These are phyloP conservation scores for Apis cerana DNA, from an alignment of 1,140 invertebrate genomes.

Conservation along the genomic window DNA sequence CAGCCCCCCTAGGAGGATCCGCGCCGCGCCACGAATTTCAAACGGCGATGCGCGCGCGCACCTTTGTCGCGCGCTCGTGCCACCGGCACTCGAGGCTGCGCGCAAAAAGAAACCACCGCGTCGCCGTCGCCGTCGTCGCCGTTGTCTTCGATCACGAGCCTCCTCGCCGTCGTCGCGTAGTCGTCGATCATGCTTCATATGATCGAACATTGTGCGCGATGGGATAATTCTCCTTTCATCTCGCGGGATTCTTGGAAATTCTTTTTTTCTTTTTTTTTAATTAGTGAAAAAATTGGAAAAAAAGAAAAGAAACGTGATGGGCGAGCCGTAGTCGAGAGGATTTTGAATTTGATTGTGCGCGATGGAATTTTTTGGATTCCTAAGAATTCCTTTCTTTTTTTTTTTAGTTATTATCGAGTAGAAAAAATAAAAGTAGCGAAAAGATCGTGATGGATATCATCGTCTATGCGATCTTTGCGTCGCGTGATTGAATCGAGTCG, in stretches of 20 bases:
- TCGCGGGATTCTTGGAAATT: background rate
- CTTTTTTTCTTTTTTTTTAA: too few species aligned
- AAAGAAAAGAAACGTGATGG: too few species aligned
- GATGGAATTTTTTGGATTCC: too few species aligned
- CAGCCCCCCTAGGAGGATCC: constrained; percentile 59
- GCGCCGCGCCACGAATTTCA: constrained; percentile 75
- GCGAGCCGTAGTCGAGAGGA: too few species aligned
- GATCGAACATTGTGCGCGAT: background rate
- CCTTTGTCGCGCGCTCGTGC: constrained; percentile 21
- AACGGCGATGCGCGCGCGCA: constrained; percentile 71
- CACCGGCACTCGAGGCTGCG: constrained; percentile 24
- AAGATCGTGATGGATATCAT: too few species aligned
- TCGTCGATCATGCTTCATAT: background rate
- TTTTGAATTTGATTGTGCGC: too few species aligned
- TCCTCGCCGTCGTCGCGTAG: background rate
- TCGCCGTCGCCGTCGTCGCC: background rate
- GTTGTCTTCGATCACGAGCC: background rate
- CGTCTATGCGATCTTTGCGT: too few species aligned
- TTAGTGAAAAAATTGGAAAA: too few species aligned
- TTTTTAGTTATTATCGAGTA: too few species aligned
- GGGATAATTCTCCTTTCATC: background rate
- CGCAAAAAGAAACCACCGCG: constrained; percentile 38
- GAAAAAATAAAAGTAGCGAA: too few species aligned
- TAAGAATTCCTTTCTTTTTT: too few species aligned
- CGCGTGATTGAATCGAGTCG: too few species aligned